Evolutionary conservation across 2,113 vertebrate species (phyloP), one percentile per base, ranked within the genome.

Genomic region (Rhinoptilus africanus): DNA sequence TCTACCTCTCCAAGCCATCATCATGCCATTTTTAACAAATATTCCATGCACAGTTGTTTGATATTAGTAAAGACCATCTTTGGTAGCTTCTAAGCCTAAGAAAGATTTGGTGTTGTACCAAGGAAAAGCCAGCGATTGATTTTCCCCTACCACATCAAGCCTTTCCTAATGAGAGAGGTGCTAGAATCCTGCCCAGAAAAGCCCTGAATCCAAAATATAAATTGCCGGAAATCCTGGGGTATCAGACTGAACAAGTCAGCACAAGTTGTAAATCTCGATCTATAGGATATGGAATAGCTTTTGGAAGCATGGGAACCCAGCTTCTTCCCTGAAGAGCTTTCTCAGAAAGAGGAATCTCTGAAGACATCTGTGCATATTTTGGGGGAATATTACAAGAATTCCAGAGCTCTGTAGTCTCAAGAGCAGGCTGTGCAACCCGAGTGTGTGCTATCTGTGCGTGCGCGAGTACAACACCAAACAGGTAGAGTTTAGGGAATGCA

Each of bases 361-460:
- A 37, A 21, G 74, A 13, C 1, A 1, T 14, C 32, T 30, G 4
- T 13, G 26, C 6, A 5, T 12, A 26, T 26, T 39, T 27, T 12
- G 1, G 14, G n/a, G 12, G 10, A 6, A 6, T 21, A 34, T 43
- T 37, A 37, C 14, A 35, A 20, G 26, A 35, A 13, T 75, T 39
- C 19, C 43, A 79, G 34, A 47, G 24, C 26, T 79, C 48, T 41
- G 4, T 27, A 22, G 32, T 62, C 35, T 23, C 37, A 24, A 5
- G 48, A 48, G n/a, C 35, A 63, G 26, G 22, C 15, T 14, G 8
- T 2, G 4, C 4, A 41, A 62, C 28, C 50, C 2, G 3, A 57
- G 22, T 1, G 13, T 1, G 3, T 28, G 30, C n/a, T n/a, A 5
- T 17, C 26, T 34, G 16, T 8, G 9, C 1, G 0, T 32, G 22